Evolutionary conservation across 2,797 vertebrate genomes (phyloP), one percentile per base, ranked within the genome.

Genomic region (Artibeus jamaicensis): DNA sequence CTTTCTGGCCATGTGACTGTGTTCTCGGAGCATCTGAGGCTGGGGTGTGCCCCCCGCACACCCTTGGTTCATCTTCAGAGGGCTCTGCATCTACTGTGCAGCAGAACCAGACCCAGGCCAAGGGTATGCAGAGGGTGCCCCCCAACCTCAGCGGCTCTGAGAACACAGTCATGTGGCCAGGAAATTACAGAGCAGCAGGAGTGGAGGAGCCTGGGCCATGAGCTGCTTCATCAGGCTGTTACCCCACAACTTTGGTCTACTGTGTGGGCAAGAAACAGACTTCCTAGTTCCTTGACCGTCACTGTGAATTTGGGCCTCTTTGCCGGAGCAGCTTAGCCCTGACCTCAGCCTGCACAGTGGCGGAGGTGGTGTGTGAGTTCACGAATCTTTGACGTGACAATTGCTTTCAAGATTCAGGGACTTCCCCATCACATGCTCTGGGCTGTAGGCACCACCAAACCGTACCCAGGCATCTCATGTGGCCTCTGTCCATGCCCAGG

Each of bases 21-120:
- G 39, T 55, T n/a, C 11, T 46, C 65, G 19, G 67, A 34, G 1
- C 3, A 1, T 5, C 24, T 16, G 12, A 29, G 14, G 59, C 44
- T 4, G 42, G 59, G 42, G 12, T 14, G 37, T 21, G 59, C 59
- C 12, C 37, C 42, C 21, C 14, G 3, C 39, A 34, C 32, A 3
- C 4, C 32, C 32, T 12, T 3, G 3, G 18, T 22, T 24, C 4
- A 0, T 11, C 8, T 53, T 78, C 8, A 10, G 88, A n/a, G 50
- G 65, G 29, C 53, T 9, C 15, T n/a, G 29, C 5, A 24, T 44
- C 32, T 9, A 18, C 50, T 37, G n/a, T 0, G 2, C 53, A 59
- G 9, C 70, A 74, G 53, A 59, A 73, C 21, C 32, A 68, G 82
- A 26, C 65, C 46, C 24, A 82, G 78, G 26, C 26, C 44, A 55